Conservation (phyloP, 1,140 invertebrate genomes). For the Hypothenemus hampei region DNA sequence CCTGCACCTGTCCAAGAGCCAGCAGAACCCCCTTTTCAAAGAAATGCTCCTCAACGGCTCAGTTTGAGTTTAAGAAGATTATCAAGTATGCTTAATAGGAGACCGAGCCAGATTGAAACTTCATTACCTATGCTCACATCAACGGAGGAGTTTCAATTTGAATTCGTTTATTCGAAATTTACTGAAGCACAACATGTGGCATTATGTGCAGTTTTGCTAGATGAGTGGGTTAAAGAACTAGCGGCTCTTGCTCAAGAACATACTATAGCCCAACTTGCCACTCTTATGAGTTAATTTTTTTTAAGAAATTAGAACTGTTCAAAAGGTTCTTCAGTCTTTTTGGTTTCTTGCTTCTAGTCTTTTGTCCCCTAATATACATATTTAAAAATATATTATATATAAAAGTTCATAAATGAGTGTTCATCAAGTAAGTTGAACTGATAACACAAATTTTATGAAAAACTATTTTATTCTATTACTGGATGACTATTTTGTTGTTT, state of each 20-base stretch:
- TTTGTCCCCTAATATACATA: not conserved
- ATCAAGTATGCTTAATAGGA: slow-evolving; percentile 65
- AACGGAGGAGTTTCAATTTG: slow-evolving; percentile 31
- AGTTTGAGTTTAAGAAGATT: slow-evolving; percentile 64
- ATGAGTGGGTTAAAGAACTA: slow-evolving; percentile 91
- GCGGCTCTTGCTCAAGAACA: slow-evolving; percentile 90
- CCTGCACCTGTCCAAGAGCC: slow-evolving; percentile 22
- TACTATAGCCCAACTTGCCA: slow-evolving; percentile 54
- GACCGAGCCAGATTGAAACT: slow-evolving; percentile 43
- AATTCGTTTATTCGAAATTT: slow-evolving; percentile 39
- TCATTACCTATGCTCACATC: slow-evolving; percentile 31
- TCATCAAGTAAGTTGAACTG: not conserved
- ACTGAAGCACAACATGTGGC: slow-evolving; percentile 55
- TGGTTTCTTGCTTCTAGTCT: too few relatives aligned
- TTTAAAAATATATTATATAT: not conserved
- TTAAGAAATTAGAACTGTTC: not conserved
- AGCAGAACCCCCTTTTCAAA: slow-evolving; percentile 50
- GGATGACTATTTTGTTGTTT: not conserved
- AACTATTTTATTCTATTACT: not conserved
- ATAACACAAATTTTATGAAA: not conserved
- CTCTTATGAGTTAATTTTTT: slow-evolving; percentile 33
- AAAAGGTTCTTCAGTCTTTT: too few relatives aligned
- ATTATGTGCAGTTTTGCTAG: slow-evolving; percentile 80
- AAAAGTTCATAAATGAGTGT: not conserved
- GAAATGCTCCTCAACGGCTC: slow-evolving; percentile 61